These are phyloP conservation scores for Epizoanthus stellaris DNA, from an alignment of 92 coral and sea anemone genomes.

Conservation along the genomic window DNA sequence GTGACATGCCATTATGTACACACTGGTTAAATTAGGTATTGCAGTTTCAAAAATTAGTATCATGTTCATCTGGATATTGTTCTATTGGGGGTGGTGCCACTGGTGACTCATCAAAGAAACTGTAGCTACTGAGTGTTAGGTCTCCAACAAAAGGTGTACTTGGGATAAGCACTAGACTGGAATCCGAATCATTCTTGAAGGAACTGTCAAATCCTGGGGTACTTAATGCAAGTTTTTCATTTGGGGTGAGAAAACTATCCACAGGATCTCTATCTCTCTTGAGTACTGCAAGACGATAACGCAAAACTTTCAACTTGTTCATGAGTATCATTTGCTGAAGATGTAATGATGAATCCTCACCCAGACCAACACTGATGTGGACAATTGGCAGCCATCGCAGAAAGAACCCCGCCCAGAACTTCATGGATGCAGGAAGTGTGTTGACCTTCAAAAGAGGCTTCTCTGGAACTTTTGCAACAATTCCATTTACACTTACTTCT, in stretches of 20 bases:
- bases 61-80: background rate
- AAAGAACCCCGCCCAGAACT: constrained; percentile 93
- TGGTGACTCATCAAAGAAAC: constrained; percentile 63
- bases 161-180: constrained; percentile 74
- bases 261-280: constrained; percentile 33
- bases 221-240: constrained; percentile 44
- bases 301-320: constrained; percentile 81
- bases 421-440: constrained; percentile 78
- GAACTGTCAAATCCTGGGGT: constrained; percentile 53
- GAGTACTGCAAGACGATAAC: constrained; percentile 75
- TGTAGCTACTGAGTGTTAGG: constrained; percentile 68
- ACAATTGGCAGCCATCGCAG: constrained; percentile 96
- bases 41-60: constrained; percentile 24
- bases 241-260: constrained; percentile 1
- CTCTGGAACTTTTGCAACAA: background rate
- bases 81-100: constrained; percentile 41
- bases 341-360: constrained; percentile 83
- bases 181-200: constrained; percentile 66
- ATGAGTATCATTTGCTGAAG: constrained; percentile 93
- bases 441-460: constrained; percentile 72
- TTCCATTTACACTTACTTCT: constrained; percentile 38
- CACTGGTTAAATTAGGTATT: too few species aligned
- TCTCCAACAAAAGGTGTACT: constrained; percentile 84
- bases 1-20: too few species aligned
- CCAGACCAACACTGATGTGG: constrained; percentile 87